Evolutionary conservation across 92 coral and sea anemone species (phyloP).

Genomic region (Galaxea fascicularis): DNA sequence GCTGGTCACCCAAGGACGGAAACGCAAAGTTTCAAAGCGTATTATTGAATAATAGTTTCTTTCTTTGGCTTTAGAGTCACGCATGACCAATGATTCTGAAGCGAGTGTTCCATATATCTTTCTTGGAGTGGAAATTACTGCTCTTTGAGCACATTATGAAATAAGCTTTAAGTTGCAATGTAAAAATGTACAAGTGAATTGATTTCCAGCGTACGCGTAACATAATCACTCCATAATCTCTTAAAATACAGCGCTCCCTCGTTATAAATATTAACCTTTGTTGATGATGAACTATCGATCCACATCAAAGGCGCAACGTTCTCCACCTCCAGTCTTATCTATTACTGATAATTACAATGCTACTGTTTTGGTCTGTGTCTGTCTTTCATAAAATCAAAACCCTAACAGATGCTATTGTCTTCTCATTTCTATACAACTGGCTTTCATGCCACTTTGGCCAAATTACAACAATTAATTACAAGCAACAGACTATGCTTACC

Average conservation of each 20-base stretch:
- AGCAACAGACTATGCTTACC: not conserved
- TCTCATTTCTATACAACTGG: no score
- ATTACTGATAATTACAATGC: not conserved
- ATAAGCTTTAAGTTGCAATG: not conserved
- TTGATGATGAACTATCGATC: conserved; percentile 1
- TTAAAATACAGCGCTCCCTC: not conserved
- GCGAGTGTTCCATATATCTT: not conserved
- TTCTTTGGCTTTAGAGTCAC: no score
- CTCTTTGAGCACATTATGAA: not conserved
- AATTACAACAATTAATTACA: no score
- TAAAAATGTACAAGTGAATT: not conserved
- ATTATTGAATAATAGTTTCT: no score
- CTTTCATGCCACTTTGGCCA: no score
- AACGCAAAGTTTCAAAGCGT: no score
- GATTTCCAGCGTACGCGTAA: conserved; percentile 1
- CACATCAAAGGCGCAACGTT: not conserved
- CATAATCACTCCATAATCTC: not conserved
- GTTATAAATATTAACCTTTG: not conserved
- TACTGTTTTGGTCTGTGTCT: not conserved
- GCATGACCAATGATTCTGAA: no score
- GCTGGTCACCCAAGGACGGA: no score
- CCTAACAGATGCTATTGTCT: no score
- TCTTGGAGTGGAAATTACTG: conserved; percentile 1
- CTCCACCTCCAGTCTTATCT: not conserved
- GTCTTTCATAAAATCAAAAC: not conserved